Percentiles rank a stretch among this genome's conserved stretches.
Conservation (phyloP, 2,797 vertebrate genomes). For the Capromys pilorides region DNA sequence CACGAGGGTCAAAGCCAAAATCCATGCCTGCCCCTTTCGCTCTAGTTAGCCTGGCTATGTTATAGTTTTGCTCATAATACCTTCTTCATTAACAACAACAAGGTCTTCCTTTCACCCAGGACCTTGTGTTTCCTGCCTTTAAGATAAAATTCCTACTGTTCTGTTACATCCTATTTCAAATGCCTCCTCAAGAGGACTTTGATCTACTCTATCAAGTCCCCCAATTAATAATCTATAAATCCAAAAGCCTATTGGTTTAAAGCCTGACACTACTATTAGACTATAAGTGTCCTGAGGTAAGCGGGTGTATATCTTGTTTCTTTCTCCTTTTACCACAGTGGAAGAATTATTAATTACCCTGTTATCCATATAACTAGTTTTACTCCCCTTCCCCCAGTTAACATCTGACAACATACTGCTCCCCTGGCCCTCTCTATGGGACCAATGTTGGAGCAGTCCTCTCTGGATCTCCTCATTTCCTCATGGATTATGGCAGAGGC, state of each 20-base stretch:
- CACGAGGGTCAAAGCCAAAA: not conserved
- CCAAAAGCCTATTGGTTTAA: constrained; percentile 32
- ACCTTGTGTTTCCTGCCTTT: not conserved
- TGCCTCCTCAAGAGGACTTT: not conserved
- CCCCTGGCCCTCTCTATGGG: not conserved
- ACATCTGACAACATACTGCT: not conserved
- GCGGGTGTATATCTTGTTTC: not conserved
- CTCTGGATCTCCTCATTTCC: not conserved
- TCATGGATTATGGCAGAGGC: not conserved
- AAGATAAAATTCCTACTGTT: not conserved
- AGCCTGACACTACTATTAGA: not conserved
- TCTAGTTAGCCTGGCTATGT: not conserved
- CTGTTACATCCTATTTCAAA: not conserved
- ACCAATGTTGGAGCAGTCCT: not conserved
- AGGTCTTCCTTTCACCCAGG: not conserved
- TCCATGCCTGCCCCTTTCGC: not conserved
- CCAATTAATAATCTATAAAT: not conserved
- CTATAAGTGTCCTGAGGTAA: not conserved
- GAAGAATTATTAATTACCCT: not conserved
- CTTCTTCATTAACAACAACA: not conserved
- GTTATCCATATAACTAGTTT: not conserved
- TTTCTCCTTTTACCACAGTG: not conserved
- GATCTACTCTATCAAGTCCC: not conserved
- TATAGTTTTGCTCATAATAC: not conserved
- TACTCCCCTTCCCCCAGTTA: not conserved